Evolutionary conservation across 2,888 invertebrate species (phyloP).

Genomic region (Pegoplata infirma): DNA sequence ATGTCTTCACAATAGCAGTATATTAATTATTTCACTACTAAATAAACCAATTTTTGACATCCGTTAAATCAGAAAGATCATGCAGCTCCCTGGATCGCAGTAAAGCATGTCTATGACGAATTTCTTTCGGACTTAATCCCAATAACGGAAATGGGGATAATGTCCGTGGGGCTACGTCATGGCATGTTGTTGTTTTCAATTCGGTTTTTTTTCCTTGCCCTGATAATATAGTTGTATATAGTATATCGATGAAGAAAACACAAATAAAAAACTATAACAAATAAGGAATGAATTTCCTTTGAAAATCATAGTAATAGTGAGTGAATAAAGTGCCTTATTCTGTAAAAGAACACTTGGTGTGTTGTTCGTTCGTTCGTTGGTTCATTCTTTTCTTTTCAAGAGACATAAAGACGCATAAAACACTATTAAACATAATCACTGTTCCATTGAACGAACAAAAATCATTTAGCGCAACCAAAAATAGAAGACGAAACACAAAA

Average conservation of each 20-base stretch:
- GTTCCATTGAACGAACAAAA: constrained; percentile 79
- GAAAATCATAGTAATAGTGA: background rate
- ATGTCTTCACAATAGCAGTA: too few relatives aligned
- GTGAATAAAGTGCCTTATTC: background rate
- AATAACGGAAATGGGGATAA: too few relatives aligned
- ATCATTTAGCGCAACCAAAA: constrained; percentile 78
- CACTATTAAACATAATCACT: constrained; percentile 73
- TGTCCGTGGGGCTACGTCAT: too few relatives aligned
- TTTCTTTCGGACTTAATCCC: too few relatives aligned
- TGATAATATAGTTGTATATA: background rate
- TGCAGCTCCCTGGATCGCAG: too few relatives aligned
- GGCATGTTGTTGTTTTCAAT: too few relatives aligned
- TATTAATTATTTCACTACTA: too few relatives aligned
- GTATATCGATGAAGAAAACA: background rate
- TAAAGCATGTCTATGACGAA: too few relatives aligned
- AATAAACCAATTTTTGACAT: too few relatives aligned
- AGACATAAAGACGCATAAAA: constrained; percentile 59
- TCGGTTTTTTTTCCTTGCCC: too few relatives aligned
- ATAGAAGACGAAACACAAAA: constrained; percentile 38
- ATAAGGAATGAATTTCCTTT: constrained; percentile 37
- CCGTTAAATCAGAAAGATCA: too few relatives aligned
- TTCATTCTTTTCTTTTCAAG: constrained; percentile 27
- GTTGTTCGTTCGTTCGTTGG: too few relatives aligned
- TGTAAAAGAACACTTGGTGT: background rate
- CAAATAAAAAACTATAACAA: background rate